A percentile compares a stretch with the other conserved stretches of the same genome.
phyloP scores from a whole-genome alignment of 2,113 vertebrate genomes.

The Pelusios castaneus region DNA sequence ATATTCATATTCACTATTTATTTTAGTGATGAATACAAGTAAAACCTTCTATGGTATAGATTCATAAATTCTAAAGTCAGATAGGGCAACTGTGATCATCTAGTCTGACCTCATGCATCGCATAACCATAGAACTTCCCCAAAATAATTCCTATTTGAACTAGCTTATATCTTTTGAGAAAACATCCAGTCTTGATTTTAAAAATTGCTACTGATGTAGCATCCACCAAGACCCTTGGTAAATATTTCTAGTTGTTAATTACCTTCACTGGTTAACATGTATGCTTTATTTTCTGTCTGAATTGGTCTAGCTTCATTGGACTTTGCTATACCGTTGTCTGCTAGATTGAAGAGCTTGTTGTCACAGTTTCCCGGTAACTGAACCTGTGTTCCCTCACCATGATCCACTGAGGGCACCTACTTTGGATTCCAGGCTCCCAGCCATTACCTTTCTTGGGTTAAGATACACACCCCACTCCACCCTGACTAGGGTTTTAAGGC shows the following conservation, averaged over 20 bases:
- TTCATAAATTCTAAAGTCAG: background rate
- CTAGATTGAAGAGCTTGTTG: background rate
- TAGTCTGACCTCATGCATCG: background rate
- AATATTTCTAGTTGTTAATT: background rate
- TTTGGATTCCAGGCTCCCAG: background rate
- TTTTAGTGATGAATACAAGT: background rate
- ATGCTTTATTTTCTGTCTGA: background rate
- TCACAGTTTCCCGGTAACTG: background rate
- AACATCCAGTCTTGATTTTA: background rate
- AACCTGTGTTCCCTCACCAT: background rate
- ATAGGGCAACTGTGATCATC: background rate
- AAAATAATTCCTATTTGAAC: no score
- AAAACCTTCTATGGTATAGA: background rate
- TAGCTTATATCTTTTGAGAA: background rate
- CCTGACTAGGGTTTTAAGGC: background rate
- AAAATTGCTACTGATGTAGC: background rate
- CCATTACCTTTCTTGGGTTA: background rate
- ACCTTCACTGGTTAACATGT: background rate
- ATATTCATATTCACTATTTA: no score
- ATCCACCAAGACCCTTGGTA: background rate
- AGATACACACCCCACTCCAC: background rate
- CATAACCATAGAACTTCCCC: background rate
- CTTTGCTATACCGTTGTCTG: no score
- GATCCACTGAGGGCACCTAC: background rate
- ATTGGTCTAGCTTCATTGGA: background rate